Evolutionary conservation across 2,888 invertebrate genomes (phyloP).

Genomic region (Saturnia japonica): DNA sequence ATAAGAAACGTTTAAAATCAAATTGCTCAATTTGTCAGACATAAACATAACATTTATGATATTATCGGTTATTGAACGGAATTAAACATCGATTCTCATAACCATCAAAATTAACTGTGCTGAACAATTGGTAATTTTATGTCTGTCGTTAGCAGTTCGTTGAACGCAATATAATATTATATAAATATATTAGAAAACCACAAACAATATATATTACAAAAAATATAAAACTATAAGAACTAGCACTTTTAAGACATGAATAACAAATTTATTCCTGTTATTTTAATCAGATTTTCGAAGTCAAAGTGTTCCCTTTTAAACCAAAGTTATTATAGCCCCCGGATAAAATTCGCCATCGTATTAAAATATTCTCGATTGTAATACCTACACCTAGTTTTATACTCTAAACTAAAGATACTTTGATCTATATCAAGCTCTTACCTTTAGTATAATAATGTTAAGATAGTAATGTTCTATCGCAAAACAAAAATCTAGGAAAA

Average conservation of each 20-base stretch:
- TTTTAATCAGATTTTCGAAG: neutral
- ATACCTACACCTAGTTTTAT: neutral
- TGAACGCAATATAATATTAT: neutral
- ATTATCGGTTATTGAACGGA: constrained; percentile 16
- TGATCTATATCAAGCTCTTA: neutral
- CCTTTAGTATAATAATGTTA: neutral
- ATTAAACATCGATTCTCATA: constrained; percentile 16
- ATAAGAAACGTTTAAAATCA: constrained; percentile 31
- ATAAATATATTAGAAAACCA: too few species aligned
- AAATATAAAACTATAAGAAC: neutral
- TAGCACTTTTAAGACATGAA: neutral
- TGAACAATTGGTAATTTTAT: constrained; percentile 17
- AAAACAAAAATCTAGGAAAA: too few species aligned
- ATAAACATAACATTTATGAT: constrained; percentile 28
- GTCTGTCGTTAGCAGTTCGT: neutral
- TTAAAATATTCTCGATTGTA: neutral
- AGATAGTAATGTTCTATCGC: too few species aligned
- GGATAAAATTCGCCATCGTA: neutral
- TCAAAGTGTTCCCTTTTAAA: neutral
- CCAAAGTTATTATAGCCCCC: neutral
- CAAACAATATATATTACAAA: too few species aligned
- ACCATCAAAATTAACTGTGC: constrained; percentile 19
- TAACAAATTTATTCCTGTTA: neutral
- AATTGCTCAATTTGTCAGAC: constrained; percentile 40
- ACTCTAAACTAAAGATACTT: neutral